Evolutionary conservation across 2,797 vertebrate species (phyloP).

Genomic region (Tapirus indicus): DNA sequence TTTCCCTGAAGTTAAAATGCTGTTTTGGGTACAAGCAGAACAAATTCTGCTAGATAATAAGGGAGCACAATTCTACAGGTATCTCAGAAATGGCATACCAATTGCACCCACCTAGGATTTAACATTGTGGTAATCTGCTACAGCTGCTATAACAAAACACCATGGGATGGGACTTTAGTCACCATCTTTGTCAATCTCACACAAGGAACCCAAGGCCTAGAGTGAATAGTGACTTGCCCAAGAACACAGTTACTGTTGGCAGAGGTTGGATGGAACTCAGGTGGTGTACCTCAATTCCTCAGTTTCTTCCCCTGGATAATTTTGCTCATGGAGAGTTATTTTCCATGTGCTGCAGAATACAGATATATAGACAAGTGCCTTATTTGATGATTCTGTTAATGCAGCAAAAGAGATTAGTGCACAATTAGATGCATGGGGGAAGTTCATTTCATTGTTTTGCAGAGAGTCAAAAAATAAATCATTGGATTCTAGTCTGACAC

Average conservation of each 20-base stretch:
- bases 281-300: not conserved
- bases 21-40: not conserved
- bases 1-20: not conserved
- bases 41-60: not conserved
- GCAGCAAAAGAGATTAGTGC: slow-evolving; percentile 12
- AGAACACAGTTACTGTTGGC: not conserved
- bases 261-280: not conserved
- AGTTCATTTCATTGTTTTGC: slow-evolving; percentile 8
- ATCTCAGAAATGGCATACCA: not conserved
- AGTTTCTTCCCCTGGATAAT: not conserved
- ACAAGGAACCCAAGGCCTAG: not conserved
- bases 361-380: not conserved
- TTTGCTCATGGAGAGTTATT: not conserved
- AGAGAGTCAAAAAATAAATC: slow-evolving; percentile 41
- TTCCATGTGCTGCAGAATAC: not conserved
- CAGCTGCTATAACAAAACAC: not conserved
- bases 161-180: not conserved
- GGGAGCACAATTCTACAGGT: not conserved
- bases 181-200: not conserved
- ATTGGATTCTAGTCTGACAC: not conserved
- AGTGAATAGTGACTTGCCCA: not conserved
- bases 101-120: not conserved
- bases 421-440: not conserved
- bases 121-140: not conserved
- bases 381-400: slow-evolving; percentile 29